Evolutionary conservation across 2,888 invertebrate genomes (phyloP).

Genomic region (Darwinula stevensoni): DNA sequence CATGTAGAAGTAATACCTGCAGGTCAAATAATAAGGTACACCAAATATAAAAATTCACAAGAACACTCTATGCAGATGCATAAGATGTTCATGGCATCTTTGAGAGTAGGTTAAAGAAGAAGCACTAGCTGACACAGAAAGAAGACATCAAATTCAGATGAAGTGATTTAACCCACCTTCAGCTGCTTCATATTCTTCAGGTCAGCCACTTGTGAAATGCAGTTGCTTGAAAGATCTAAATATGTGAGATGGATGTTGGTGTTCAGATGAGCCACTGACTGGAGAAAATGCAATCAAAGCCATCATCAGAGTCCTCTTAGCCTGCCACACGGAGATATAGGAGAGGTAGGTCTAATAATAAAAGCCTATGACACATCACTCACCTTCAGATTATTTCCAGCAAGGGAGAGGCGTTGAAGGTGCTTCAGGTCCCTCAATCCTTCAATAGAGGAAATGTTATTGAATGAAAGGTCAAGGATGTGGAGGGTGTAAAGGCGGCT

Average conservation of each 20-base stretch:
- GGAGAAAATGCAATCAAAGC: slow-evolving; percentile 11
- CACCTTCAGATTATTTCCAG: slow-evolving; percentile 67
- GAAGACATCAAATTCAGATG: too few relatives aligned
- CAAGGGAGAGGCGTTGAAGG: slow-evolving; percentile 46
- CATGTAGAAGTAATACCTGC: slow-evolving; percentile 53
- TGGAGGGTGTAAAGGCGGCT: slow-evolving; percentile 45
- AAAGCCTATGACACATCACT: slow-evolving; percentile 6
- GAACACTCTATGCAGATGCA: too few relatives aligned
- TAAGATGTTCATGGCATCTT: neutral
- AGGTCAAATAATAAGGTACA: slow-evolving; percentile 9
- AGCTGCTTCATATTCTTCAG: slow-evolving; percentile 47
- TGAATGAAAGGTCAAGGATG: slow-evolving; percentile 51
- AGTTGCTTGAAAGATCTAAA: slow-evolving; percentile 65
- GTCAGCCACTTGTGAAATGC: slow-evolving; percentile 52
- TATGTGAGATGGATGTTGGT: slow-evolving; percentile 48
- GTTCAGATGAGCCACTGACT: slow-evolving; percentile 62
- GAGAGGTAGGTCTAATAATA: slow-evolving; percentile 1
- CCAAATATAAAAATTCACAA: slow-evolving; percentile 3
- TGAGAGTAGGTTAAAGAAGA: too few relatives aligned
- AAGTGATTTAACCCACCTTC: slow-evolving; percentile 28
- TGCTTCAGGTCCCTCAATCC: slow-evolving; percentile 54
- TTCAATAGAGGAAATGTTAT: slow-evolving; percentile 63
- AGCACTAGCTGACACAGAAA: too few relatives aligned
- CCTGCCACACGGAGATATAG: too few relatives aligned
- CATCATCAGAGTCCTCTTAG: neutral